Base-by-base conservation (phyloP, 2,888 invertebrate genomes). In the Hybos culiciformis region DNA sequence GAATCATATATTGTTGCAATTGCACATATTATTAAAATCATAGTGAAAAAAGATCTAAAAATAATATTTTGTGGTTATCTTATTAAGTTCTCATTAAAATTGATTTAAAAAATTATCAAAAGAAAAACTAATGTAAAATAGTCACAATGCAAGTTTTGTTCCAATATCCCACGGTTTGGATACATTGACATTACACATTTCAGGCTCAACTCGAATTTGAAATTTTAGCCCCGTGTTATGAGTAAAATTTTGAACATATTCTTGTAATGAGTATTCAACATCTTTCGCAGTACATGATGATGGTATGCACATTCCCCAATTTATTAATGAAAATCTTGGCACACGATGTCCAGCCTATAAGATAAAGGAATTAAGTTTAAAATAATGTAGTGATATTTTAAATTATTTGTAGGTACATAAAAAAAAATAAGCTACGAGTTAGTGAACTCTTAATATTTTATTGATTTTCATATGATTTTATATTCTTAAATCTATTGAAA, bases 221-320 rank as follows among this genome's bases (percentile, higher is more conserved):
- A 77, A 67, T 47, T 68, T 65, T 7, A 80, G 58, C 31, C 75
- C 75, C 1, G 75, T 75, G 3, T 68, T 63, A 5, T 63, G 58
- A 2, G 73, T 64, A 48, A 75, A 64, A 37, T 63, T 67, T 5
- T 60, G 58, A 11, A 78, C 54, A 3, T 64, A 67, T 37, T 70
- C 66, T 37, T 63, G 65, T 23, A 79, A 60, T 3, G 73, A 72
- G 15, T 67, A 60, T 55, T 77, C 72, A 2, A 79, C 73, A 53
- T 80, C 80, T 18, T 63, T 55, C 8, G 71, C 48, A 1, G 69
- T 67, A 56, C 80, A 81, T 1, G 71, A 68, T 4, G 72, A 67
- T 3, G 80, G 80, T n/a, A 77, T 70, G 54, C 80, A 81, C 12
- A 80, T 56, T 3, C 74, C 80, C 80, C 80, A 80, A 51, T 78